Evolutionary conservation across 1,140 invertebrate species (phyloP).

Genomic region (Plutomurus gul): DNA sequence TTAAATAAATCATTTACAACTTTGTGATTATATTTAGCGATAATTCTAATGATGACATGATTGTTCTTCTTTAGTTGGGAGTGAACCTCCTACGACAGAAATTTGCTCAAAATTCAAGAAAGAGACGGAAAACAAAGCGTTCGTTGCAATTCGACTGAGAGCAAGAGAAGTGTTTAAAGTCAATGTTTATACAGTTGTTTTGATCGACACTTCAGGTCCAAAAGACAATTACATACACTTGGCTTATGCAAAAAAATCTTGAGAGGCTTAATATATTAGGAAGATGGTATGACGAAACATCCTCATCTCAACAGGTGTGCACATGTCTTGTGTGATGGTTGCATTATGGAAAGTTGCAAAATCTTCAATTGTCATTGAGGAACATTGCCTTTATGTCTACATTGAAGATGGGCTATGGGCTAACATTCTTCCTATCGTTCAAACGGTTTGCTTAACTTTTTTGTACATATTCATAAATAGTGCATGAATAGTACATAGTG

Average conservation of each 20-base stretch:
- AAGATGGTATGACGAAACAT: too few relatives aligned
- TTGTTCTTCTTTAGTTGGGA: neutral
- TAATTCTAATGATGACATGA: neutral
- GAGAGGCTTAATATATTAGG: neutral
- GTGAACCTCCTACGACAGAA: slow-evolving; percentile 20
- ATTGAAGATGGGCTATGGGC: neutral
- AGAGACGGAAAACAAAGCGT: slow-evolving; percentile 40
- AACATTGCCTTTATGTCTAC: neutral
- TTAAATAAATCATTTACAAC: neutral
- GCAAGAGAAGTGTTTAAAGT: slow-evolving; percentile 17
- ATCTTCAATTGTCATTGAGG: too few relatives aligned
- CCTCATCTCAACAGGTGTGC: too few relatives aligned
- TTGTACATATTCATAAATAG: slow-evolving; percentile 3
- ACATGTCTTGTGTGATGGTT: too few relatives aligned
- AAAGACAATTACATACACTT: slow-evolving; percentile 42
- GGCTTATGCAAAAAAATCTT: neutral
- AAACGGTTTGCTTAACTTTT: neutral
- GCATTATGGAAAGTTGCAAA: too few relatives aligned
- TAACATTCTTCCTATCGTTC: neutral
- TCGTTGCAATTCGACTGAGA: slow-evolving; percentile 25
- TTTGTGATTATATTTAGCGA: too few relatives aligned
- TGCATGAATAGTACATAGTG: neutral
- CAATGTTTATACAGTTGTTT: slow-evolving; percentile 11
- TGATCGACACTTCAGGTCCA: slow-evolving; percentile 39
- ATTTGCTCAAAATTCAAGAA: slow-evolving; percentile 35